phyloP scores from a whole-genome alignment of 2,113 vertebrate species.

The Myocastor coypus region DNA sequence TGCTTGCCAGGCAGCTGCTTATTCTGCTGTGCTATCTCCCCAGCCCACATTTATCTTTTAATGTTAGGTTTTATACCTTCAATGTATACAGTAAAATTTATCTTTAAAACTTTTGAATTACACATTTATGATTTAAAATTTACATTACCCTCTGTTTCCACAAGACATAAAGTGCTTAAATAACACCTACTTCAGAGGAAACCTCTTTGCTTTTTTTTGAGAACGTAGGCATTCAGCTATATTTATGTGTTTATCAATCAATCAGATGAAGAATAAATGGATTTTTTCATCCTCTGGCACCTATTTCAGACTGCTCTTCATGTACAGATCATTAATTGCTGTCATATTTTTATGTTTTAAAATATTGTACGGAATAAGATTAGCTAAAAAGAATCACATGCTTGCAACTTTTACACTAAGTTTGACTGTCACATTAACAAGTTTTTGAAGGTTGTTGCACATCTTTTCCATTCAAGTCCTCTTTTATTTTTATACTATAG shows the following conservation, averaged over 20 bases:
- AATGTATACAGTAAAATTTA: not conserved
- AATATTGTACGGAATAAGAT: not conserved
- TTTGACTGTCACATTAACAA: not conserved
- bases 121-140: not conserved
- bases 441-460: not conserved
- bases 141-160: not conserved
- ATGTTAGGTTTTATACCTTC: not conserved
- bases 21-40: too few relatives aligned
- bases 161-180: too few relatives aligned
- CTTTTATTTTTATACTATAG: not conserved
- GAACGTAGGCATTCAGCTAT: not conserved
- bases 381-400: not conserved
- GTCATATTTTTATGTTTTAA: conserved; percentile 5
- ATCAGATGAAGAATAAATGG: not conserved
- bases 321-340: not conserved
- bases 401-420: not conserved
- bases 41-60: too few relatives aligned
- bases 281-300: not conserved
- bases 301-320: not conserved
- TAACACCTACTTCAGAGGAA: not conserved
- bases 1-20: too few relatives aligned
- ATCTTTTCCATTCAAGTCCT: not conserved
- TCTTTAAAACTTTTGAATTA: not conserved
- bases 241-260: not conserved
- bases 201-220: not conserved